Evolutionary conservation across 2,797 vertebrate species (phyloP), one percentile per base, ranked within the genome.

Genomic region (Hemitrygon akajei): DNA sequence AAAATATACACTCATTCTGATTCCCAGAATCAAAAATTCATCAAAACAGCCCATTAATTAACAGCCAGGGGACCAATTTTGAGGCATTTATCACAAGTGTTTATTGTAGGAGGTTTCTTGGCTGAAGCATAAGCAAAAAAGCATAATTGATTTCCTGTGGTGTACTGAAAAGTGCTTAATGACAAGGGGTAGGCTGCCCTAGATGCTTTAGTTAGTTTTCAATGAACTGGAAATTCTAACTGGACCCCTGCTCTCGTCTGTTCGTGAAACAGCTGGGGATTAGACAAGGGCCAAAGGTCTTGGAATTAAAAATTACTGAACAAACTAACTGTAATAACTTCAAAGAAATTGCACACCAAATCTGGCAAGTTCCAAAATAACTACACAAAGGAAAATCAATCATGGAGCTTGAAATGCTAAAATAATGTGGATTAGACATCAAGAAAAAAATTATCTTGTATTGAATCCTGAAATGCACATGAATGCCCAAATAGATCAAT

Each of bases 281-380:
- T 60, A 86, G 82, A 1, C 7, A n/a, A 27, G 56, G 27, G 56
- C 4, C 56, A 86, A 27, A 86, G n/a, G 11, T 86, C 27, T 58
- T 58, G 47, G 81, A 84, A 58, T 84, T 86, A 27, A 84, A 84
- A 84, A 84, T 58, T 56, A 84, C 82, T 30, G 56, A 84, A 27
- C 82, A 56, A 84, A 84, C 25, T 86, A 86, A 86, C 60, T 86
- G 27, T 3, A 60, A 86, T 86, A 84, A 84, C 81, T 84, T 84
- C 81, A 84, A 84, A 60, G 56, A 60, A 58, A 86, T 82, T 82
- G 18, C 2, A 22, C 20, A 56, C 37, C 47, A 9, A 82, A 82
- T 56, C 40, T 82, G 20, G 47, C 37, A 37, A 82, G 47, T 82
- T 82, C 20, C 47, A 82, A 82, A 82, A 47, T 47, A 9, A 20